Percentiles rank a stretch among this genome's conserved stretches.
phyloP scores from a whole-genome alignment of 2,113 vertebrate genomes.

The Hydrochoerus hydrochaeris region DNA sequence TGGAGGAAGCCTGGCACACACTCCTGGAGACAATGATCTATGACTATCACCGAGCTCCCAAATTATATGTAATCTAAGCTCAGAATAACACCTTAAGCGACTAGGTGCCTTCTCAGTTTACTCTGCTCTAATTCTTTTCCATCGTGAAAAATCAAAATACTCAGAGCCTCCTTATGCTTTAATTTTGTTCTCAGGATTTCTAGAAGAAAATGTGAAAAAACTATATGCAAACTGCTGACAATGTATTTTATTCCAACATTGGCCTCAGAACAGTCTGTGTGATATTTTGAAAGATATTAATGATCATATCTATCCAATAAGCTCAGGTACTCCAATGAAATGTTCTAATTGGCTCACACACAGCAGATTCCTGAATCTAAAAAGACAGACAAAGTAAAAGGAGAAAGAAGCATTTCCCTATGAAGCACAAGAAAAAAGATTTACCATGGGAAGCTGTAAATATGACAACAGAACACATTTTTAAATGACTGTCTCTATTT shows the following conservation, averaged over 20 bases:
- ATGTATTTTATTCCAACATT: slow-evolving; percentile 17
- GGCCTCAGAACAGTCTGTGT: slow-evolving; percentile 58
- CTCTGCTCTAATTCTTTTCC: slow-evolving; percentile 1
- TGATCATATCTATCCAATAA: background rate
- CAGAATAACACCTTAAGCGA: slow-evolving; percentile 53
- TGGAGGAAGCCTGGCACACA: background rate
- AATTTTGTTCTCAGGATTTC: slow-evolving; percentile 31
- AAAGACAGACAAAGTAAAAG: background rate
- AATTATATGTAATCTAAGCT: slow-evolving; percentile 51
- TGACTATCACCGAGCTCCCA: background rate
- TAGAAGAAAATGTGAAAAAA: slow-evolving; percentile 67
- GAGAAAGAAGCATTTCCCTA: background rate
- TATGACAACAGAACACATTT: background rate
- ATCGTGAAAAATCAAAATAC: background rate
- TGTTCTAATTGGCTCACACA: slow-evolving; percentile 13
- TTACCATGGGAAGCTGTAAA: background rate
- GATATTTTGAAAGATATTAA: background rate
- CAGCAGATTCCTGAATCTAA: background rate
- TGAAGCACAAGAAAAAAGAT: background rate
- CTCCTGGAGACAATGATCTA: slow-evolving; percentile 40
- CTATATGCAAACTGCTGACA: background rate
- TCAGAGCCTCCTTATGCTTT: slow-evolving; percentile 31
- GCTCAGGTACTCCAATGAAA: background rate
- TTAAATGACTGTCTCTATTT: background rate
- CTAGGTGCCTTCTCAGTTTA: background rate